Evolutionary conservation across 1,140 invertebrate genomes (phyloP).

Genomic region (Bombus huntii): DNA sequence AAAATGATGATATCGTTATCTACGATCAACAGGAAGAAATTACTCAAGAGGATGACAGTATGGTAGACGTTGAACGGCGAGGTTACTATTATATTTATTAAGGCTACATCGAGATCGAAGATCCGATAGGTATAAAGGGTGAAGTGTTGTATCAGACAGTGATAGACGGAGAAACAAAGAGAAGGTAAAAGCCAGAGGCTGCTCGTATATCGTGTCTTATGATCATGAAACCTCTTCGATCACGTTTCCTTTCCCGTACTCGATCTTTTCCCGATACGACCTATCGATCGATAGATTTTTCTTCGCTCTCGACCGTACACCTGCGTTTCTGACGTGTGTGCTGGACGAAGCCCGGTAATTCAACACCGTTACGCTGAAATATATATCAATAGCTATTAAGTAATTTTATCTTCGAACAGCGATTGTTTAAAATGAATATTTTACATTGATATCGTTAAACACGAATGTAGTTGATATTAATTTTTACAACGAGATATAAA

Average conservation of each 20-base stretch:
- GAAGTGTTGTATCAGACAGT: constrained; percentile 49
- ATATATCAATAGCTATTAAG: neutral
- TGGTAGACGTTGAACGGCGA: constrained; percentile 58
- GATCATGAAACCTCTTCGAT: constrained; percentile 42
- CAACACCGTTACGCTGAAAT: no score
- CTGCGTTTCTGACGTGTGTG: neutral
- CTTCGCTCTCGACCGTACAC: neutral
- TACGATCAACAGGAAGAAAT: constrained; percentile 70
- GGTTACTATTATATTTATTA: constrained; percentile 69
- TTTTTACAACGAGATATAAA: neutral
- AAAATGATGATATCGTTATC: constrained; percentile 67
- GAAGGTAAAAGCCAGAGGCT: constrained; percentile 66
- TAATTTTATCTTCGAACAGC: neutral
- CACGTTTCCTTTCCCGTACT: constrained; percentile 38
- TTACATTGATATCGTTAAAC: neutral
- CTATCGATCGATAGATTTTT: constrained; percentile 44
- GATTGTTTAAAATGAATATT: neutral
- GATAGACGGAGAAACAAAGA: constrained; percentile 67
- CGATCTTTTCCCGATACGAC: constrained; percentile 38
- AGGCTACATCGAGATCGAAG: constrained; percentile 59
- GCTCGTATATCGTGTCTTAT: constrained; percentile 43
- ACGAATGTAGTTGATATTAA: neutral
- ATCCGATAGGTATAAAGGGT: constrained; percentile 55
- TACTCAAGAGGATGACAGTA: constrained; percentile 69
- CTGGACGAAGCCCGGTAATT: neutral